Conservation (phyloP, 2,888 invertebrate species). For the Argynnis bischoffii region DNA sequence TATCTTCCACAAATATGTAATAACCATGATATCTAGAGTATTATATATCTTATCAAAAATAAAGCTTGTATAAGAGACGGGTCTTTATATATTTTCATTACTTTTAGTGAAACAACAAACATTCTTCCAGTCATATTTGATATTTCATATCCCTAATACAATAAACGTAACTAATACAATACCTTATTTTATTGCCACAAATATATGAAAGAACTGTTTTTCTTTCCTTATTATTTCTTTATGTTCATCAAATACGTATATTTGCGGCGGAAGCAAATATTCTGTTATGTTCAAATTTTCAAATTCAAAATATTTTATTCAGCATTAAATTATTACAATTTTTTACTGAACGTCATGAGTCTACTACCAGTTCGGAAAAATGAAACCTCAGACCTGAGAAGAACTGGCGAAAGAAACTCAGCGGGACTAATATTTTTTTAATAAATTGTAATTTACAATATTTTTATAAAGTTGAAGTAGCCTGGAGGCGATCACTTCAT, state of each 20-base stretch:
- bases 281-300: too few species aligned
- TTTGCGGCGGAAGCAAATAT: constrained; percentile 27
- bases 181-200: constrained; percentile 25
- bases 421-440: too few species aligned
- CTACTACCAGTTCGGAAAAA: too few species aligned
- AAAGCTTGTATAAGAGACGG: not conserved
- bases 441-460: too few species aligned
- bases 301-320: too few species aligned
- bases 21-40: not conserved
- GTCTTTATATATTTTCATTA: constrained; percentile 1
- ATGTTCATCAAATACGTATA: constrained; percentile 29
- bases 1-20: not conserved
- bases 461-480: too few species aligned
- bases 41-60: not conserved
- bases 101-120: constrained; percentile 8
- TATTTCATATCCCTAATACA: constrained; percentile 24
- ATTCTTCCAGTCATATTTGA: constrained; percentile 14
- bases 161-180: constrained; percentile 27
- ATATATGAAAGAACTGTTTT: constrained; percentile 23
- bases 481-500: too few species aligned
- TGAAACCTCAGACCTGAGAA: too few species aligned
- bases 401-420: too few species aligned
- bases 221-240: constrained; percentile 28
- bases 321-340: too few species aligned
- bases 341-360: too few species aligned